Evolutionary conservation across 2,113 vertebrate species (phyloP).

Genomic region (Gobius niger): DNA sequence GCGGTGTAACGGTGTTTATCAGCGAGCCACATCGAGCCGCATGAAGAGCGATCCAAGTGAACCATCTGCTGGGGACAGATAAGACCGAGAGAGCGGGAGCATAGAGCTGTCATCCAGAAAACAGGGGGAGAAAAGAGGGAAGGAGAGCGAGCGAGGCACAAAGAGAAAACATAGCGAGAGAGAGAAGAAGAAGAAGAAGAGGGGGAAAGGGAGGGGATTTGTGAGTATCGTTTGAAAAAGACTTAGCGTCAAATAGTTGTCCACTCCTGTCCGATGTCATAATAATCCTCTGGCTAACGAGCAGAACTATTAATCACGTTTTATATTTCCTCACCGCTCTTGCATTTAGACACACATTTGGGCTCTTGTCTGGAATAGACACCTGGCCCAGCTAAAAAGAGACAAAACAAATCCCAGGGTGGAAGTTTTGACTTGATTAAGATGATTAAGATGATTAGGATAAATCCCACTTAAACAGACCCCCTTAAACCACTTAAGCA

Average conservation of each 20-base stretch:
- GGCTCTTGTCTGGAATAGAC: slow-evolving; percentile 16
- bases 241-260: slow-evolving; percentile 68
- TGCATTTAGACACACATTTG: slow-evolving; percentile 15
- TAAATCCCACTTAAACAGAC: slow-evolving; percentile 57
- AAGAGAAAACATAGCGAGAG: not conserved
- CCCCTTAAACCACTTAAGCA: slow-evolving; percentile 46
- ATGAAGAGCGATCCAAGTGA: slow-evolving; percentile 99
- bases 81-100: slow-evolving; percentile 88
- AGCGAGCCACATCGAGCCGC: slow-evolving; percentile 93
- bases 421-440: slow-evolving; percentile 30
- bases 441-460: slow-evolving; percentile 53
- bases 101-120: slow-evolving; percentile 93
- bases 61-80: slow-evolving; percentile 99
- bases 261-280: slow-evolving; percentile 49
- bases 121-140: slow-evolving; percentile 41
- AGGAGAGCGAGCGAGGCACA: slow-evolving; percentile 35
- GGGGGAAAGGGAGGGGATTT: slow-evolving; percentile 39
- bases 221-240: slow-evolving; percentile 57
- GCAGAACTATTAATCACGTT: slow-evolving; percentile 28
- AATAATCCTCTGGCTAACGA: slow-evolving; percentile 61
- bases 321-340: slow-evolving; percentile 20
- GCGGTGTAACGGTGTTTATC: slow-evolving; percentile 79
- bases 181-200: not conserved
- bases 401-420: slow-evolving; percentile 19
- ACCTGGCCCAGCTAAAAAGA: slow-evolving; percentile 7